These are phyloP conservation scores for Microctenopoma lineatum DNA, from an alignment of 2,797 vertebrate genomes.

Conservation along the genomic window DNA sequence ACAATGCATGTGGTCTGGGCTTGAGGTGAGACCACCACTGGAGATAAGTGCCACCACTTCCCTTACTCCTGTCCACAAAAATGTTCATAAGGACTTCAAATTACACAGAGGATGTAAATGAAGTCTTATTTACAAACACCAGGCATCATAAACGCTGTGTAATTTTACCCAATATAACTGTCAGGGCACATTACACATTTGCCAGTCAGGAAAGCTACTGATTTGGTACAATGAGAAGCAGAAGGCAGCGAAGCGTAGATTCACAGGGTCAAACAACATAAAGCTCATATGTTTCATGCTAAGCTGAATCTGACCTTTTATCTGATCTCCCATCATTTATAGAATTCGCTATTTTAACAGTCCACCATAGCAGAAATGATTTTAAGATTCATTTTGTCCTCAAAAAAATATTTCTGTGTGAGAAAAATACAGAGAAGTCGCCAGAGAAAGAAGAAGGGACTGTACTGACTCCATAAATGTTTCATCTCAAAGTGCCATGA, in stretches of 20 bases:
- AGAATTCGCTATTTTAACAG: neutral
- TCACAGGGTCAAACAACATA: neutral
- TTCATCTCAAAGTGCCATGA: conserved; percentile 41
- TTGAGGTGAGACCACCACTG: conserved; percentile 74
- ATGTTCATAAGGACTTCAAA: conserved; percentile 62
- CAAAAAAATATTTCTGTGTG: conserved; percentile 22
- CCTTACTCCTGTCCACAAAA: conserved; percentile 66
- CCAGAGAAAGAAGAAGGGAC: conserved; percentile 29
- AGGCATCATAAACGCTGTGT: conserved; percentile 18
- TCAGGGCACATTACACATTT: conserved; percentile 24
- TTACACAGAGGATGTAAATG: conserved; percentile 57
- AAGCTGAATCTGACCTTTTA: too few species aligned
- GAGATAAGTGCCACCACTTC: conserved; percentile 72
- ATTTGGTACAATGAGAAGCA: conserved; percentile 17
- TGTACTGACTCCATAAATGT: conserved; percentile 45
- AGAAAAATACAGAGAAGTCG: conserved; percentile 25
- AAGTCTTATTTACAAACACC: conserved; percentile 42
- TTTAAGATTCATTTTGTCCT: neutral
- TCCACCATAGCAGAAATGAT: conserved; percentile 4
- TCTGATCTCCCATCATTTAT: neutral
- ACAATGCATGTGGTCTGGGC: conserved; percentile 28
- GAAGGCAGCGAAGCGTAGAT: conserved; percentile 13
- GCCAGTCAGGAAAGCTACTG: conserved; percentile 9
- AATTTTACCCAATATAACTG: conserved; percentile 12
- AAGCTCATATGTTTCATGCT: neutral